Conservation (phyloP, 2,888 invertebrate species). For the Atrina japonica region DNA sequence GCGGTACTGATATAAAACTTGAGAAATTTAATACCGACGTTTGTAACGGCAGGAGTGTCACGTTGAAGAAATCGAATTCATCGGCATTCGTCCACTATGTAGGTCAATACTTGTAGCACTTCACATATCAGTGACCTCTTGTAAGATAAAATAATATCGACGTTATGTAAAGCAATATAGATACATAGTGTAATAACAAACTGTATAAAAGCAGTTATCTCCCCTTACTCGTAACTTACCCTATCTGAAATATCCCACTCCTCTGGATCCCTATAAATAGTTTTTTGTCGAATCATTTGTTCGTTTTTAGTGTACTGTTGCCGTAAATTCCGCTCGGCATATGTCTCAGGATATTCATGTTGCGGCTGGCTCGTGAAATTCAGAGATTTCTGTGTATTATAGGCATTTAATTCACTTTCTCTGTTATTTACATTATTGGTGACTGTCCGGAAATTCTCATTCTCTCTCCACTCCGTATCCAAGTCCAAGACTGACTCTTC, state of each 20-base stretch:
- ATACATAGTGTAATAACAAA: constrained; percentile 1
- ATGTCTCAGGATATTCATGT: constrained; percentile 35
- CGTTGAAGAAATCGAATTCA: too few relatives aligned
- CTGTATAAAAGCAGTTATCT: not conserved
- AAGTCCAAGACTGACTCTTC: constrained; percentile 14
- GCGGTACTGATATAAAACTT: too few relatives aligned
- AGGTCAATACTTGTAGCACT: too few relatives aligned
- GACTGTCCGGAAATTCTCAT: constrained; percentile 3
- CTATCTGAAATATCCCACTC: constrained; percentile 36
- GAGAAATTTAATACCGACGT: too few relatives aligned
- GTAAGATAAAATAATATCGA: not conserved
- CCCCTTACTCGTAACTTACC: too few relatives aligned
- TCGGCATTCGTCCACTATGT: too few relatives aligned
- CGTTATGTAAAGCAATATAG: not conserved
- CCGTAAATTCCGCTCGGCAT: constrained; percentile 31
- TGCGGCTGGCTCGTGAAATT: not conserved
- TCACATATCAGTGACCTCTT: too few relatives aligned
- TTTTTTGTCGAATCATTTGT: constrained; percentile 37
- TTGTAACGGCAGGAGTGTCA: too few relatives aligned
- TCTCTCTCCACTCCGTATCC: constrained; percentile 30
- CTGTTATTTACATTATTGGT: not conserved
- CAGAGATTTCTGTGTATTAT: constrained; percentile 23
- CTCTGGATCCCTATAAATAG: constrained; percentile 40
- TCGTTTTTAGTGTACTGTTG: constrained; percentile 29
- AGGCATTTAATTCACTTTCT: constrained; percentile 15